A percentile compares a stretch with the other conserved stretches of the same genome.
phyloP scores from a whole-genome alignment of 2,888 invertebrate species.

The Frankliniella intonsa region DNA sequence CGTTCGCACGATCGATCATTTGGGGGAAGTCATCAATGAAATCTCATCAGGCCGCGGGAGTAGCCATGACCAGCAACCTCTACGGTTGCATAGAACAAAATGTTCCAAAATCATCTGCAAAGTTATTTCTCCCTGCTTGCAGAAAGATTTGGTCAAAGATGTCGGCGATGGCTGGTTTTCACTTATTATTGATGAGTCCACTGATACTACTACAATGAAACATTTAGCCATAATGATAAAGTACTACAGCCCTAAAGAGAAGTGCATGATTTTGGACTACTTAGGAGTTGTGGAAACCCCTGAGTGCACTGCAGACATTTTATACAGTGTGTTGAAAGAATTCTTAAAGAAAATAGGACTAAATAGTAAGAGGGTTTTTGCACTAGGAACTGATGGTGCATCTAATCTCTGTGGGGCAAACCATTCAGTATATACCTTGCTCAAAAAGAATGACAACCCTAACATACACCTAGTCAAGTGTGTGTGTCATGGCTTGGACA shows the following conservation, averaged over 20 bases:
- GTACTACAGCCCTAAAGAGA: not conserved
- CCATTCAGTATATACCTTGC: not conserved
- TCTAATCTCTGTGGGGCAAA: not conserved
- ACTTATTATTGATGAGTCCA: constrained; percentile 40
- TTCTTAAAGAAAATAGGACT: not conserved
- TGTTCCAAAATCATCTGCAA: not conserved
- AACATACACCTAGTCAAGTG: not conserved
- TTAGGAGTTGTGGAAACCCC: not conserved
- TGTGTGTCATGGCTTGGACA: not conserved
- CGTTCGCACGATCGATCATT: not conserved
- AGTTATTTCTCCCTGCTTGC: not conserved
- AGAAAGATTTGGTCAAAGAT: not conserved
- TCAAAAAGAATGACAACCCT: not conserved
- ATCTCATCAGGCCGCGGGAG: too few species aligned
- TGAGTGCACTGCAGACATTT: not conserved
- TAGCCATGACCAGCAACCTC: not conserved
- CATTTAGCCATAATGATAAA: not conserved
- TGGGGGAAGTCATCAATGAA: not conserved
- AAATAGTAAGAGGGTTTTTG: not conserved
- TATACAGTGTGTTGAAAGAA: not conserved
- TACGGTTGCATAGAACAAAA: not conserved
- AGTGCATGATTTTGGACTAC: not conserved
- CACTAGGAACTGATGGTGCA: not conserved
- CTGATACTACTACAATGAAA: constrained; percentile 37
- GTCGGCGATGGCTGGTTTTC: constrained; percentile 38